These are phyloP conservation scores for Nasalis larvatus DNA, from an alignment of 2,113 vertebrate species.

Conservation along the genomic window DNA sequence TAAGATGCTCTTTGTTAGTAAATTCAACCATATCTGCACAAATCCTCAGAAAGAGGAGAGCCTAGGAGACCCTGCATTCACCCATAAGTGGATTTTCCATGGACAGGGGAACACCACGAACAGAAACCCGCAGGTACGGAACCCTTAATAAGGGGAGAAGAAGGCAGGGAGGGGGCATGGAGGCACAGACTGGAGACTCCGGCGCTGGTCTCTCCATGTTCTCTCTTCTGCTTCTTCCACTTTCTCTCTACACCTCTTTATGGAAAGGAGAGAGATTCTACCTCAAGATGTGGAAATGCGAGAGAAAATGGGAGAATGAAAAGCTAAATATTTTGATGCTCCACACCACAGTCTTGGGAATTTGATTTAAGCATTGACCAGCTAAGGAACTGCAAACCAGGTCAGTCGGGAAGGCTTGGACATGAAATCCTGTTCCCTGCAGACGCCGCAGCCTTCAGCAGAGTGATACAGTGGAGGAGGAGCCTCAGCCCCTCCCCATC, in stretches of 20 bases:
- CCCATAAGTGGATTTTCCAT: rapidly evolving
- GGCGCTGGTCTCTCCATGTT: rapidly evolving
- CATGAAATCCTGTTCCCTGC: rapidly evolving
- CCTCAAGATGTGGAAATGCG: rapidly evolving
- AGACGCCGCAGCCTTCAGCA: not conserved
- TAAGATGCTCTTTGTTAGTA: not conserved
- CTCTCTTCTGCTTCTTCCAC: rapidly evolving
- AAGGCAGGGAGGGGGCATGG: rapidly evolving
- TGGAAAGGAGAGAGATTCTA: rapidly evolving
- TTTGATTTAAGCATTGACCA: rapidly evolving
- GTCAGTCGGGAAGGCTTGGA: not conserved
- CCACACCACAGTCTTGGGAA: rapidly evolving
- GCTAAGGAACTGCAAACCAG: no score
- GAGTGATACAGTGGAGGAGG: rapidly evolving
- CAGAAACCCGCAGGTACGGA: rapidly evolving
- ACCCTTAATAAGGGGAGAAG: rapidly evolving
- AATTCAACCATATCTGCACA: not conserved
- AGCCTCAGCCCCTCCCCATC: rapidly evolving
- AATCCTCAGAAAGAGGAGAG: rapidly evolving
- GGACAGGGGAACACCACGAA: not conserved
- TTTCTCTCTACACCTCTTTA: not conserved
- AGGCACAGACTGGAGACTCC: rapidly evolving
- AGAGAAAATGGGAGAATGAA: not conserved
- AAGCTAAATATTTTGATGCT: rapidly evolving
- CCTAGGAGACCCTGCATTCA: rapidly evolving